Base-by-base conservation (phyloP, 2,797 vertebrate genomes). In the Sebastiscus tertius region DNA sequence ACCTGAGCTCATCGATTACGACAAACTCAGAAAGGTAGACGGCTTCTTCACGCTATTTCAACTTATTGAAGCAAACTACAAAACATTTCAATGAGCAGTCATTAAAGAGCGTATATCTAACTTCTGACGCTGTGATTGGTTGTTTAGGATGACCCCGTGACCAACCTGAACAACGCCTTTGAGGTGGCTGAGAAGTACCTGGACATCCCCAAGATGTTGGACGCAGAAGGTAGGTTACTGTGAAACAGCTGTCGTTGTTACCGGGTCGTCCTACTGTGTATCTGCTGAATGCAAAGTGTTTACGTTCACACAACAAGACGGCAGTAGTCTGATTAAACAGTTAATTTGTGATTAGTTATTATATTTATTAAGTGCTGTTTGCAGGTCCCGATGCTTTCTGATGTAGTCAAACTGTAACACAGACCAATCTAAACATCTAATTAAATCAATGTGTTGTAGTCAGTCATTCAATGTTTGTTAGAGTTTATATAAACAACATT, bases 191-290 rank as follows among this genome's bases (percentile, higher is more conserved):
- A 99, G 95, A 98, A 98, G 80, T 97, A 98, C 91, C 95, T 99
- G 55, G 98, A 99, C 89, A 99, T 99, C 75, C 98, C 98, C 82
- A 99, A 99, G 92, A 99, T 99, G 98, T 74, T 99, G 95, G 98
- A 99, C 1, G 97, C 98, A 3, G 98, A 99, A 95, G 98, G 98
- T 99, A 88, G 0, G 65, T 1, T 2, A 7, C 12, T 73, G 8
- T 55, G 4, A 22, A 18, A 31, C 24, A 8, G 24, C 33, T 33
- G 10, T 16, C 52, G 22, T 46, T 18, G 16, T 5, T 10, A 8
- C 12, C 27, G 11, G 36, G 13, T 39, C 11, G 11, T 39, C 36
- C 36, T 46, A 1, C 18, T 55, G 26, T 69, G 6, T 29, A 4
- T 58, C 4, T 42, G 34, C 55, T 42, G 31, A 14, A 39, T 39